Evolutionary conservation across 1,140 invertebrate genomes (phyloP), one percentile per base, ranked within the genome.

Genomic region (Bombus picipes): DNA sequence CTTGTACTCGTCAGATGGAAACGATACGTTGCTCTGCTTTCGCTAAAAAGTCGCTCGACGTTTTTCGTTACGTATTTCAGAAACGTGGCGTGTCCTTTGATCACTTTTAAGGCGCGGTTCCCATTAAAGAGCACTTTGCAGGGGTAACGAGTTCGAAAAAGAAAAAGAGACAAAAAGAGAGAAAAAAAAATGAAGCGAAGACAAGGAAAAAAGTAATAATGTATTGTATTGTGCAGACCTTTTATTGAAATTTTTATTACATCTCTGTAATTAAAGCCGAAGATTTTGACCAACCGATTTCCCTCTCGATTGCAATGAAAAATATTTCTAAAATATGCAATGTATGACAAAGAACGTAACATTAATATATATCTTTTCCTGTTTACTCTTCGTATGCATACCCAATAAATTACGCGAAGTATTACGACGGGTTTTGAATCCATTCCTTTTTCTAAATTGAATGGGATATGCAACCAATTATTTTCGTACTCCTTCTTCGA

Each of bases 1-100:
- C 62, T 62, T 77, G 59, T 62, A 47, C 62, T 84, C 66, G 75
- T 83, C 88, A 82, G 81, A 86, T 78, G 82, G 73, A 76, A 79
- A 79, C 88, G 85, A 82, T 78, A 41, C 86, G 80, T 75, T 41
- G 66, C 65, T 89, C 68, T 81, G 83, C 87, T n/a, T 88, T 80
- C 87, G 71, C 62, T 86, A 83, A 75, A 89, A 89, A 89, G 80
- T 85, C 79, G 76, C 84, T 68, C 72, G 88, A 83, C 87, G 62
- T 75, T 86, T 82, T 87, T 86, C 88, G 75, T 86, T 89, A 71
- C 85, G 88, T 86, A 87, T 89, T 89, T 76, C 89, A 81, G 66
- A 81, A 89, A 81, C 74, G 75, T 62, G 39, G 85, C 79, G 57
- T 43, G 87, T 59, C 86, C 90, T 91, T 91, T 90, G 90, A 90